These are phyloP conservation scores for Antechinus stuartii DNA, from an alignment of 2,113 vertebrate genomes.

Conservation along the genomic window DNA sequence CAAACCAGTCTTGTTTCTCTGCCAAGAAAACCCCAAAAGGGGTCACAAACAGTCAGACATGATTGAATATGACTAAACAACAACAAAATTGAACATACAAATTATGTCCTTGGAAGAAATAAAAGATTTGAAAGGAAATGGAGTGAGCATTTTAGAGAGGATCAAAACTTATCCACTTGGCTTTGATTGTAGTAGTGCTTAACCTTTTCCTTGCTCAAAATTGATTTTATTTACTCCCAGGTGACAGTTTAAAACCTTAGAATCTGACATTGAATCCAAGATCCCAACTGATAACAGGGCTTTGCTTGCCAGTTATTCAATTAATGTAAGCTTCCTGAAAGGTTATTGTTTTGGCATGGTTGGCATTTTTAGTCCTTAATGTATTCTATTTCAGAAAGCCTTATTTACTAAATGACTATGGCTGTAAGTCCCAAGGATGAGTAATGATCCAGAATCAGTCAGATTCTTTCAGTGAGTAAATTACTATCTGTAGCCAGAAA, in stretches of 20 bases:
- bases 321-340: conserved; percentile 62
- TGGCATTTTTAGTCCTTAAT: conserved; percentile 60
- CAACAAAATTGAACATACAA: conserved; percentile 63
- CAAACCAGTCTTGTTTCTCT: not conserved
- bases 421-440: not conserved
- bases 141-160: conserved; percentile 55
- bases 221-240: conserved; percentile 55
- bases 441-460: not conserved
- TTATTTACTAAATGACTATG: conserved; percentile 60
- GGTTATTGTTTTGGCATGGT: conserved; percentile 62
- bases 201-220: conserved; percentile 71
- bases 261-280: conserved; percentile 79
- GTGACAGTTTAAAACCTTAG: conserved; percentile 55
- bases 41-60: not conserved
- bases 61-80: not conserved
- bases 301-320: conserved; percentile 65
- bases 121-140: conserved; percentile 74
- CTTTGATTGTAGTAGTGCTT: conserved; percentile 66
- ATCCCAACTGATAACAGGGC: conserved; percentile 76
- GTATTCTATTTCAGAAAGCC: conserved; percentile 48
- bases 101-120: conserved; percentile 67
- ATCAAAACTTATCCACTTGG: conserved; percentile 61
- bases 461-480: not conserved
- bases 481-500: not conserved
- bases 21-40: not conserved